Conservation (phyloP, 1,140 invertebrate genomes). For the Heliconius hermathena region DNA sequence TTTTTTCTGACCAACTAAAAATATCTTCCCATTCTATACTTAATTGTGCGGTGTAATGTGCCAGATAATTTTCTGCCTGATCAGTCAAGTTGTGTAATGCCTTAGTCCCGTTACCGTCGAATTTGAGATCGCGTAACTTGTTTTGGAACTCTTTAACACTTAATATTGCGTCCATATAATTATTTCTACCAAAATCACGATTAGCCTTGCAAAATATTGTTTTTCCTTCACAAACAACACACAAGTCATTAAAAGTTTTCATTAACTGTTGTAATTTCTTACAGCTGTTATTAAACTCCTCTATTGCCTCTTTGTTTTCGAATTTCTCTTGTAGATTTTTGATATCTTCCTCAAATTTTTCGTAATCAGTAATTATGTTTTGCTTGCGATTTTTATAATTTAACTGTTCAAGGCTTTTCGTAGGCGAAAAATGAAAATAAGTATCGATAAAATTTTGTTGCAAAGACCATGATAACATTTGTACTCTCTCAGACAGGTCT, state of each 20-base stretch:
- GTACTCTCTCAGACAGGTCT: constrained; percentile 64
- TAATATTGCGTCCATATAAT: constrained; percentile 65
- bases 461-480: constrained; percentile 66
- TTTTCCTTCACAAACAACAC: constrained; percentile 60
- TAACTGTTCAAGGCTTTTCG: constrained; percentile 70
- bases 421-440: constrained; percentile 61
- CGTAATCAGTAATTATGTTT: constrained; percentile 58
- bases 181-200: constrained; percentile 64
- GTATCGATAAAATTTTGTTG: constrained; percentile 72
- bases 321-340: constrained; percentile 46
- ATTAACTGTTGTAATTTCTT: constrained; percentile 56
- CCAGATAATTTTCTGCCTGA: constrained; percentile 64
- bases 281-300: constrained; percentile 56
- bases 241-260: constrained; percentile 55
- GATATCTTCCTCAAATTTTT: constrained; percentile 53
- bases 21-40: constrained; percentile 73
- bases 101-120: constrained; percentile 58
- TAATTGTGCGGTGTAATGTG: constrained; percentile 61
- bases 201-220: constrained; percentile 55
- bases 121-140: constrained; percentile 55
- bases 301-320: constrained; percentile 42
- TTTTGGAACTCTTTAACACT: constrained; percentile 56
- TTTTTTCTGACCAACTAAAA: constrained; percentile 66
- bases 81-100: constrained; percentile 56
- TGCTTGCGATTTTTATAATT: constrained; percentile 69